Evolutionary conservation across 2,888 invertebrate species (phyloP).

Genomic region (Acanthococcus lagerstroemiae): DNA sequence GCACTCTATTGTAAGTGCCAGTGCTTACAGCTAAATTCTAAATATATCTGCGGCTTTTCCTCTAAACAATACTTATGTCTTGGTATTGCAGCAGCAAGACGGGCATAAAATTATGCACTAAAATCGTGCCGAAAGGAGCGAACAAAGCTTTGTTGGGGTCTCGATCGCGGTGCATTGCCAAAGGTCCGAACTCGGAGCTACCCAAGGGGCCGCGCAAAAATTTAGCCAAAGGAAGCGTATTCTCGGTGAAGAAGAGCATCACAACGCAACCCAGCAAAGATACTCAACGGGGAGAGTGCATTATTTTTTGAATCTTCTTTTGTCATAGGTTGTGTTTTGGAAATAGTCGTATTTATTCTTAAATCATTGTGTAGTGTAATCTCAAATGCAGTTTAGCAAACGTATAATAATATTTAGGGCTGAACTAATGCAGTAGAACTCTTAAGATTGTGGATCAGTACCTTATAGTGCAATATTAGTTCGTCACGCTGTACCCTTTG

Average conservation of each 20-base stretch:
- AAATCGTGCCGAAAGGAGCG: slow-evolving; percentile 48
- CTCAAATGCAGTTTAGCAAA: too few relatives aligned
- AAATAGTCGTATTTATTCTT: too few relatives aligned
- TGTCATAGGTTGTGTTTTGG: too few relatives aligned
- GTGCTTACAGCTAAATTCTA: too few relatives aligned
- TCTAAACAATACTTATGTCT: too few relatives aligned
- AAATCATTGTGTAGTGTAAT: too few relatives aligned
- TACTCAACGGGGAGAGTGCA: slow-evolving; percentile 4
- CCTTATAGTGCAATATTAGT: too few relatives aligned
- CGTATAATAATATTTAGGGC: too few relatives aligned
- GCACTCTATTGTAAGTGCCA: background rate
- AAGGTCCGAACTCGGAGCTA: slow-evolving; percentile 49
- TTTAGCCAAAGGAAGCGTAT: slow-evolving; percentile 68
- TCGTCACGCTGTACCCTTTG: too few relatives aligned
- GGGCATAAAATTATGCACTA: slow-evolving; percentile 15
- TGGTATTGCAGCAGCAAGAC: slow-evolving; percentile 16
- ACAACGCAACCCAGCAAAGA: background rate
- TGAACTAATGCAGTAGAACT: too few relatives aligned
- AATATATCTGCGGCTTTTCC: too few relatives aligned
- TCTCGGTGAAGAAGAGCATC: slow-evolving; percentile 1
- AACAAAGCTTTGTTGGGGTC: slow-evolving; percentile 45
- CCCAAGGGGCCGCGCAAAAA: slow-evolving; percentile 42
- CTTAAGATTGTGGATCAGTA: too few relatives aligned
- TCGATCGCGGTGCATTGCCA: slow-evolving; percentile 43
- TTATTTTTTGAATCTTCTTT: slow-evolving; percentile 13